Evolutionary conservation across 2,888 invertebrate species (phyloP), one percentile per base, ranked within the genome.

Genomic region (Vannuccia rotundouncinata): DNA sequence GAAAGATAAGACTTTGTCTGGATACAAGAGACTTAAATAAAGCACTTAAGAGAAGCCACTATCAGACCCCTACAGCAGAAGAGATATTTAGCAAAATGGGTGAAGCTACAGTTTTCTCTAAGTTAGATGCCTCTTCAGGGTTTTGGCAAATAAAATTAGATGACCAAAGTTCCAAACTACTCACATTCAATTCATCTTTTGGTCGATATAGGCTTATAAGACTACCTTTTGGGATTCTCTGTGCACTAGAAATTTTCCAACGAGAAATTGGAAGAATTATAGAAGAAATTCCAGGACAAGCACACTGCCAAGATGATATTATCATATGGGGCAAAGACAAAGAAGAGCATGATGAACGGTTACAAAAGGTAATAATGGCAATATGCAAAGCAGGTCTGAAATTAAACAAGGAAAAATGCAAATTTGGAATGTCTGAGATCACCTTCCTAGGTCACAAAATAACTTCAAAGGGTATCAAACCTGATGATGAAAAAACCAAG

Each of bases 11-110:
- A 27, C 74, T 83, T 10, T 84, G 83, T 59, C 22, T 83, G 10
- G 84, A 83, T 76, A 84, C 83, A 0, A 79, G 75, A 73, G 82
- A 83, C 59, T 30, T 84, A 30, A 84, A 84, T 73, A 80, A 81
- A 75, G 81, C 81, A 25, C 81, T 84, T 73, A 27, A 30, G 22
- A 25, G 83, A 29, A 81, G 82, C 73, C 82, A 84, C 75, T 84
- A 77, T 30, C 82, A 83, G 74, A 60, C 83, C 0, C 82, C 82
- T 0, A 83, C 83, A 0, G 73, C 82, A 31, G 83, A 83, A 45
- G 83, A 83, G 78, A 81, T 83, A n/a, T 80, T 28, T 75, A 79
- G 82, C 10, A 77, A 78, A 73, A 82, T 83, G 59, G 77, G 80
- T 17, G 82, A 79, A 25, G 82, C 81, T 0, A 82, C 30, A 45